These are phyloP conservation scores for rat (Rattus norvegicus) DNA, from an alignment of 2,113 vertebrate species.

Conservation along the genomic window GRCr8 NC_086028.1:40485001-40485500, in stretches of 20 bases:
- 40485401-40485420: background rate
- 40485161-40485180: background rate
- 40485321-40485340: too few relatives aligned
- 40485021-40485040: background rate
- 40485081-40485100: background rate
- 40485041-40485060: background rate
- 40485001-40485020: background rate
- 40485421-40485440: too few relatives aligned
- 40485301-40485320: too few relatives aligned
- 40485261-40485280: background rate
- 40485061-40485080: background rate
- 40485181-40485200: background rate
- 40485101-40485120: background rate
- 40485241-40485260: background rate
- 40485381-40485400: background rate
- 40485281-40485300: background rate
- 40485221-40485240: background rate
- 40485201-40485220: background rate
- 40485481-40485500: too few relatives aligned
- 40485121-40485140: background rate
- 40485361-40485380: background rate
- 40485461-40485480: too few relatives aligned
- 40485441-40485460: too few relatives aligned
- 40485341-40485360: background rate
- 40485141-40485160: background rate